Base-by-base conservation (phyloP, 2,888 invertebrate genomes). In the Hermaeophaga mercurialis region DNA sequence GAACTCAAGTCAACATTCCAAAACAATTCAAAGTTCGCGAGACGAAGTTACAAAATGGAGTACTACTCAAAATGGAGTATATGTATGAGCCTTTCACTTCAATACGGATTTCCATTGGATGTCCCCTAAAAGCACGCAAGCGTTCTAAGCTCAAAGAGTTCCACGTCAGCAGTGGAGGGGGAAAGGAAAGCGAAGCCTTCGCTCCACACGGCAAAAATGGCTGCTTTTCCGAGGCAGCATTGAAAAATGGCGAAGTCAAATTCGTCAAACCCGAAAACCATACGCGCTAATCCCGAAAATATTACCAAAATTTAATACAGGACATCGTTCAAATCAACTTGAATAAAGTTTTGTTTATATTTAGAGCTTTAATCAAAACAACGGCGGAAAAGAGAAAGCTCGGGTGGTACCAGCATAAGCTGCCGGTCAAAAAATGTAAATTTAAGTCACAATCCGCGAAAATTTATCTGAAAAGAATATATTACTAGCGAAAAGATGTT, bases 241-340 rank as follows among this genome's bases (percentile, higher is more conserved):
- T 70, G 75, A 71, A 76, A 77, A 76, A 76, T 76, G 76, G 76
- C 78, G 76, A 70, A 54, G 66, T n/a, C n/a, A n/a, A n/a, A n/a
- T n/a, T n/a, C 70, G 61, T 70, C 63, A 44, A 52, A n/a, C 9
- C 39, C 38, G n/a, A 4, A 6, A 8, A 38, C 18, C 8, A 28
- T 36, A 44, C 2, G 15, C 9, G 9, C n/a, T 14, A 43, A 36
- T 19, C 24, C 12, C 15, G 3, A 11, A 14, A 39, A 4, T 31
- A 12, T 31, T 11, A 11, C 2, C 11, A 31, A 31, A 28, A 7
- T 28, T 28, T 28, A 8, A 28, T 28, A 7, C 9, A 7, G n/a
- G n/a, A 28, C 28, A 2, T 9, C 2, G 28, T 28, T 28, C n/a
- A 9, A 28, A 4, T 6, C n/a, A 28, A 8, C 28, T n/a, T 7